Evolutionary conservation across 2,113 vertebrate species (phyloP).

Genomic region (Pao palembangensis): DNA sequence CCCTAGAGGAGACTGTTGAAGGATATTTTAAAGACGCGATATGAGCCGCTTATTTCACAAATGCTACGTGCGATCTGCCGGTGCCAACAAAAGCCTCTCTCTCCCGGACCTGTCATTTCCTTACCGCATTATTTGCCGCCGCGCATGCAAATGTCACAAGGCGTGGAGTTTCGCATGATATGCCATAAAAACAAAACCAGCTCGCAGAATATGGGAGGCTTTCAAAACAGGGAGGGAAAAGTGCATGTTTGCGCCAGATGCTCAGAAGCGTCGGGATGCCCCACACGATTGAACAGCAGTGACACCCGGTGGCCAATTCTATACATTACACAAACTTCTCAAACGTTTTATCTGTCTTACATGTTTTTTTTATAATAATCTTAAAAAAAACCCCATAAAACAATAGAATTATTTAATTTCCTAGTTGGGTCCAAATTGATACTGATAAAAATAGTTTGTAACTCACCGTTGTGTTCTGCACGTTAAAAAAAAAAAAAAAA

Average conservation of each 20-base stretch:
- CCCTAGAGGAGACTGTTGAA: background rate
- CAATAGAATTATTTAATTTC: background rate
- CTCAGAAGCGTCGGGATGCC: no score
- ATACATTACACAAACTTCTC: background rate
- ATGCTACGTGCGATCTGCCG: background rate
- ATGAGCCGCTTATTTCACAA: conserved; percentile 8
- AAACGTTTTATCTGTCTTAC: background rate
- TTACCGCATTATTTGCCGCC: background rate
- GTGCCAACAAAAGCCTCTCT: conserved; percentile 22
- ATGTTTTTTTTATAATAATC: background rate
- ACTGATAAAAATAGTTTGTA: no score
- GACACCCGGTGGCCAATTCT: conserved; percentile 25
- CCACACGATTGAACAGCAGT: background rate
- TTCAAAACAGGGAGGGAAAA: background rate
- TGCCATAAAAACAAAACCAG: background rate
- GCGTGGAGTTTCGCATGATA: background rate
- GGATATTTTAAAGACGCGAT: background rate
- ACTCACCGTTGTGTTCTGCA: background rate
- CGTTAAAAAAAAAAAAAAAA: background rate
- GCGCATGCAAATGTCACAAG: background rate
- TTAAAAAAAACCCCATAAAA: no score
- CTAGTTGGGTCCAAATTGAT: no score
- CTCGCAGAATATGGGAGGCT: no score
- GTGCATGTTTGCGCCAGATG: background rate
- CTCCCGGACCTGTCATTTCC: background rate